phyloP scores from a whole-genome alignment of 2,113 vertebrate genomes.

The Arenaria interpres region DNA sequence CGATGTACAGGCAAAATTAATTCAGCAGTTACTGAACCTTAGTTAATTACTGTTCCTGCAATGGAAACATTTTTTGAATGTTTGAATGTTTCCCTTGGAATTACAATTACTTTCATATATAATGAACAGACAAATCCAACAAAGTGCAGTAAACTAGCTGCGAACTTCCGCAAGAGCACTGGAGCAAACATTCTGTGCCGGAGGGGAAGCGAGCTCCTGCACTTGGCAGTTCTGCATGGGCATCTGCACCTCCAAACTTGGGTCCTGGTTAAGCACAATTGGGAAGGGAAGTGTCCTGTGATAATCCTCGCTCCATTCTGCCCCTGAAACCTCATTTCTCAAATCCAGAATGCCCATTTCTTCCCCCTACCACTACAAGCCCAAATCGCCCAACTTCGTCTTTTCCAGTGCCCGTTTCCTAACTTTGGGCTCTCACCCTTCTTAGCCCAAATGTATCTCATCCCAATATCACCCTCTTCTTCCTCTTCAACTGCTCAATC shows the following conservation, averaged over 20 bases:
- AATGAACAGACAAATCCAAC: not conserved
- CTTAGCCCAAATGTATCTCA: not conserved
- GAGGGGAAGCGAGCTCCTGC: not conserved
- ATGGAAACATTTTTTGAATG: not conserved
- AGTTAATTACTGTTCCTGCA: not conserved
- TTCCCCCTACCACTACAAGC: not conserved
- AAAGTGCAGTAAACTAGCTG: not conserved
- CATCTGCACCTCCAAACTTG: not conserved
- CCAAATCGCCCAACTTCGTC: not conserved
- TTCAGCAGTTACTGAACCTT: not conserved
- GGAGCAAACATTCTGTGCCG: not conserved
- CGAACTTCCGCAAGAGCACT: not conserved
- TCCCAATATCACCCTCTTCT: not conserved
- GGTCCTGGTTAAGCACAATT: fast-evolving
- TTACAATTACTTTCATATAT: not conserved
- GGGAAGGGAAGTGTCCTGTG: not conserved
- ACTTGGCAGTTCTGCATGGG: not conserved
- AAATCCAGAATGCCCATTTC: not conserved
- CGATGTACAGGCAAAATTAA: not conserved
- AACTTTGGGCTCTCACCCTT: not conserved
- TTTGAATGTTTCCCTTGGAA: not conserved
- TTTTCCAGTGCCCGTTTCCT: not conserved
- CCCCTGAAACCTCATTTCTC: not conserved
- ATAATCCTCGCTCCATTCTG: not conserved
- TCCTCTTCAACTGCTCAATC: not conserved